A percentile compares a stretch with the other conserved stretches of the same genome.
phyloP scores from a whole-genome alignment of 2,888 invertebrate species.

The Nomada fucata region DNA sequence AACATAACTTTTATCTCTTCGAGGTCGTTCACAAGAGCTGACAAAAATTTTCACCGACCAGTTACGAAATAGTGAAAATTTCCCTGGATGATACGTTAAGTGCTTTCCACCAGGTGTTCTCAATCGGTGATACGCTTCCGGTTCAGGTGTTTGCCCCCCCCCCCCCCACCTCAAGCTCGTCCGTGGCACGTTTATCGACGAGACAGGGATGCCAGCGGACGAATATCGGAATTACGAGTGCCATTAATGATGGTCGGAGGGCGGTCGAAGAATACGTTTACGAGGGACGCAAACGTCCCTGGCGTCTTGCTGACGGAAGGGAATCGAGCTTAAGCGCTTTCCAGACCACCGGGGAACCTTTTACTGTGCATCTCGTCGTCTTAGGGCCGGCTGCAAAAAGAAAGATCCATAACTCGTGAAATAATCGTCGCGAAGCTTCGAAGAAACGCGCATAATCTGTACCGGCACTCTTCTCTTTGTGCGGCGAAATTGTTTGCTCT shows the following conservation, averaged over 20 bases:
- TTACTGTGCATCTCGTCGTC: conserved; percentile 8
- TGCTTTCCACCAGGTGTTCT: not conserved
- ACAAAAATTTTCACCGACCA: no score
- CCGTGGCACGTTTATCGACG: conserved; percentile 27
- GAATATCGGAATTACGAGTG: conserved; percentile 55
- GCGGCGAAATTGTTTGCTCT: no score
- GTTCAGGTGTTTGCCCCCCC: not conserved
- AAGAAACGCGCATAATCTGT: not conserved
- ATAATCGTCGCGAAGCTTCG: conserved; percentile 9
- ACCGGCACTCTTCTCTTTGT: no score
- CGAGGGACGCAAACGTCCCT: conserved; percentile 35
- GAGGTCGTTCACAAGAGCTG: no score
- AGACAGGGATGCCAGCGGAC: conserved; percentile 15
- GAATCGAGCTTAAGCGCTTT: conserved; percentile 41
- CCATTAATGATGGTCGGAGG: conserved; percentile 35
- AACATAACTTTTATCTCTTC: no score
- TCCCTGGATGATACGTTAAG: not conserved
- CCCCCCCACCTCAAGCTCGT: conserved; percentile 14
- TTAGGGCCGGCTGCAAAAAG: conserved; percentile 8
- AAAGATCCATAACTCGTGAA: conserved; percentile 31
- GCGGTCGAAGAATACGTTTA: conserved; percentile 47
- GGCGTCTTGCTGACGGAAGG: conserved; percentile 45
- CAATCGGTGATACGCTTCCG: not conserved
- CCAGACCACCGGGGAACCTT: conserved; percentile 10
- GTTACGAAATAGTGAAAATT: no score